Evolutionary conservation across 1,140 invertebrate species (phyloP).

Genomic region (Ips typographus): DNA sequence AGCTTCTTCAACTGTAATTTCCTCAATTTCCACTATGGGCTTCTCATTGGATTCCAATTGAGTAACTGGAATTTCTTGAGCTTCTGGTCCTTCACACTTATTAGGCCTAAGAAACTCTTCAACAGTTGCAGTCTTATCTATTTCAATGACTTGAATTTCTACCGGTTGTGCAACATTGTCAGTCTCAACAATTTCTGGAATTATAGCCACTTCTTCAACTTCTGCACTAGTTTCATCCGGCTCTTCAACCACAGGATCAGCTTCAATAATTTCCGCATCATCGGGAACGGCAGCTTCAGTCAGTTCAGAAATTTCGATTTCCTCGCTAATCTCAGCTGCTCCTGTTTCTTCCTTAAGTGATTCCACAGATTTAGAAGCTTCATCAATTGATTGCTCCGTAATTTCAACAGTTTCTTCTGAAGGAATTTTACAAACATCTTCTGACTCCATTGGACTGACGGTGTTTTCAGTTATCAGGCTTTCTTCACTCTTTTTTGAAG

Average conservation of each 20-base stretch:
- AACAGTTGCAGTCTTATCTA: not conserved
- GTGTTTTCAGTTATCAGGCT: not conserved
- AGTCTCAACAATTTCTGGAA: slow-evolving; percentile 1
- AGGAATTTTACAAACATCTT: not conserved
- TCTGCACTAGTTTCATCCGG: slow-evolving; percentile 6
- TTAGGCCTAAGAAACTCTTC: not conserved
- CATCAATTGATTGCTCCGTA: too few relatives aligned
- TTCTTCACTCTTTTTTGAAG: slow-evolving; percentile 2
- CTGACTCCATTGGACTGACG: not conserved
- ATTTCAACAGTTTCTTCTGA: too few relatives aligned
- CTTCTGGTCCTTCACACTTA: not conserved
- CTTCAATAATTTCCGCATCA: not conserved
- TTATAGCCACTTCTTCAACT: slow-evolving; percentile 1
- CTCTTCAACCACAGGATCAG: slow-evolving; percentile 15
- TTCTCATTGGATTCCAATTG: not conserved
- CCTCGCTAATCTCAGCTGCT: not conserved
- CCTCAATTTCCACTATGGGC: slow-evolving; percentile 9
- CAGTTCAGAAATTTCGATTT: slow-evolving; percentile 15
- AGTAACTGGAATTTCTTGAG: not conserved
- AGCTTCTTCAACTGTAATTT: not conserved
- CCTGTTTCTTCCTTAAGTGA: not conserved
- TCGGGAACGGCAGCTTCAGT: not conserved
- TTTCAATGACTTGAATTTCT: not conserved
- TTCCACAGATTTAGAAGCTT: too few relatives aligned
- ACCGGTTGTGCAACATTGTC: slow-evolving; percentile 6